phyloP scores from a whole-genome alignment of 1,140 invertebrate species.

The Drosophila pandora region DNA sequence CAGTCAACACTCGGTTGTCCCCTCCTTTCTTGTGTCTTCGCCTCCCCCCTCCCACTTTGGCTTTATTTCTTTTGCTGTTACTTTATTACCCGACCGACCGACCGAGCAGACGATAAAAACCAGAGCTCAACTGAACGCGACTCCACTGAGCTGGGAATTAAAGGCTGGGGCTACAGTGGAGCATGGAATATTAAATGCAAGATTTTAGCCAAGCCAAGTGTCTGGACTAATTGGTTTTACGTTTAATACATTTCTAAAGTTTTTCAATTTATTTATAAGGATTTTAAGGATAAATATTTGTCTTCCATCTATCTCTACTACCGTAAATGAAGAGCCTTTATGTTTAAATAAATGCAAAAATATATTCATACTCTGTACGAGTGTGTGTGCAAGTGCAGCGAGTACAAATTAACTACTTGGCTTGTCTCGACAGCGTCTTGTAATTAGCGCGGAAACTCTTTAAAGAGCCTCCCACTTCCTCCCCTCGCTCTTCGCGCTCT shows the following conservation, averaged over 20 bases:
- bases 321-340: neutral
- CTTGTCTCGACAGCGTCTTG: slow-evolving; percentile 71
- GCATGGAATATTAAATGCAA: neutral
- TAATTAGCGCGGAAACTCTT: slow-evolving; percentile 75
- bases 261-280: neutral
- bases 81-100: slow-evolving; percentile 62
- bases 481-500: neutral
- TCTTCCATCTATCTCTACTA: too few species aligned
- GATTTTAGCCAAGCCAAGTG: neutral
- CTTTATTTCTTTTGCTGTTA: slow-evolving; percentile 75
- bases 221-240: neutral
- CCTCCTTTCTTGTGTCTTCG: neutral
- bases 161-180: slow-evolving; percentile 1
- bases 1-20: slow-evolving; percentile 30
- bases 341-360: too few species aligned
- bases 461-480: slow-evolving; percentile 23
- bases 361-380: too few species aligned
- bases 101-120: slow-evolving; percentile 56
- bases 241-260: neutral
- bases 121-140: slow-evolving; percentile 37
- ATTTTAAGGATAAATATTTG: too few species aligned
- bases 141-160: slow-evolving; percentile 26
- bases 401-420: slow-evolving; percentile 77
- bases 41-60: neutral
- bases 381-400: slow-evolving; percentile 45